Conservation (phyloP, 2,797 vertebrate species). For the Sebastes matsubarae region DNA sequence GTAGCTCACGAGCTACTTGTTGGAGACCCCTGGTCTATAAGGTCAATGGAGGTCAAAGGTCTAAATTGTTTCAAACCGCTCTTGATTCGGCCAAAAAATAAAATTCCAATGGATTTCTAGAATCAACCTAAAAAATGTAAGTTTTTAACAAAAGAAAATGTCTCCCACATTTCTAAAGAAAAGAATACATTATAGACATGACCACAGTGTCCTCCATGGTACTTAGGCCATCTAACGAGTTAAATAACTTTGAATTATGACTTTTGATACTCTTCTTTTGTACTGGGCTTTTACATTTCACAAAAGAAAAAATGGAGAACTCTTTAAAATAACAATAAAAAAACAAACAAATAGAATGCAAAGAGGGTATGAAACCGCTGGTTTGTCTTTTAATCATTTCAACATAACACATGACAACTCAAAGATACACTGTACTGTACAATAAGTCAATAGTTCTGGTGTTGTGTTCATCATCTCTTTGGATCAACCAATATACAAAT, state of each 20-base stretch:
- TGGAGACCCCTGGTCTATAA: too few species aligned
- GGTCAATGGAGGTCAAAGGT: too few species aligned
- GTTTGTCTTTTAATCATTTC: constrained; percentile 88
- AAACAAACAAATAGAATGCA: constrained; percentile 11
- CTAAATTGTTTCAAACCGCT: too few species aligned
- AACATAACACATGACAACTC: constrained; percentile 88
- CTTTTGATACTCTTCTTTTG: neutral
- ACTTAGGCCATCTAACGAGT: neutral
- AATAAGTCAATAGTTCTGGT: constrained; percentile 88
- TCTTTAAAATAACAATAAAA: neutral
- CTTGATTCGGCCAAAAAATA: too few species aligned
- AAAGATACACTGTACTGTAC: constrained; percentile 87
- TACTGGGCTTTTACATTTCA: neutral
- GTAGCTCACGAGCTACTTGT: too few species aligned
- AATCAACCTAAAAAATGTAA: neutral
- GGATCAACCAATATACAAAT: constrained; percentile 90
- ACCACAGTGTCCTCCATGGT: neutral
- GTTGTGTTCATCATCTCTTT: constrained; percentile 88
- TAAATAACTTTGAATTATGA: neutral
- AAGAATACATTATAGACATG: neutral
- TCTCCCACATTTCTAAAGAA: neutral
- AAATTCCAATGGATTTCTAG: too few species aligned
- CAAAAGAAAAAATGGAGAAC: neutral
- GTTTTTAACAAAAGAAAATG: neutral
- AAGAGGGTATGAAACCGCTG: constrained; percentile 78